Evolutionary conservation across 2,888 invertebrate genomes (phyloP), one percentile per base, ranked within the genome.

Genomic region (Polydrusus pterygomalis): DNA sequence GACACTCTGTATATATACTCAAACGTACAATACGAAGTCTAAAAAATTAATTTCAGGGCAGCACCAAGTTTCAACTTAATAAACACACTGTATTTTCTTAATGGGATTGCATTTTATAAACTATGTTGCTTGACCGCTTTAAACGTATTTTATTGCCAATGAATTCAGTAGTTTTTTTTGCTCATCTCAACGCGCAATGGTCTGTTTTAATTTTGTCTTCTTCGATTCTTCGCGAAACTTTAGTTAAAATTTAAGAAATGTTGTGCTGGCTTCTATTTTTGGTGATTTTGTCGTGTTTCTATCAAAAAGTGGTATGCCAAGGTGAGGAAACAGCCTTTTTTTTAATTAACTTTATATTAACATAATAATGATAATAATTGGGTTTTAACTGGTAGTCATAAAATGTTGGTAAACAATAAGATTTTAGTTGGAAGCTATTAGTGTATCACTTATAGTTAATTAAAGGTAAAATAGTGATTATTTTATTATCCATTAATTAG

Each of bases 221-320:
- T 45, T 25, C 25, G 45, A 2, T 11, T 45, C 15, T 45, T 9
- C 9, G 10, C 9, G 11, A 49, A 49, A 17, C 17, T 47, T 47
- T 18, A 51, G 17, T 18, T 38, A 18, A 20, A 51, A 15, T 38
- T 17, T 10, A 38, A 18, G 38, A 38, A 15, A 60, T 60, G 58
- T 2, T 7, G 38, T 60, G 18, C 34, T 60, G 58, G 58, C 0
- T 9, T 9, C 11, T 60, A 2, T 60, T 60, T 38, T 60, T 60
- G 9, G 30, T 60, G n/a, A n/a, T 60, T 38, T 38, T 10, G 58
- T 38, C 34, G 11, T 38, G 34, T 34, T 13, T 15, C 38, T 60
- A 38, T 60, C 58, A 38, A 60, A 17, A 38, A 17, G 38, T 60
- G 7, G 17, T 38, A 17, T 60, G 58, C 15, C 58, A 60, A 60